A percentile compares a stretch with the other conserved stretches of the same genome.
Conservation (phyloP, 2,113 vertebrate species). For the Trichechus manatus region DNA sequence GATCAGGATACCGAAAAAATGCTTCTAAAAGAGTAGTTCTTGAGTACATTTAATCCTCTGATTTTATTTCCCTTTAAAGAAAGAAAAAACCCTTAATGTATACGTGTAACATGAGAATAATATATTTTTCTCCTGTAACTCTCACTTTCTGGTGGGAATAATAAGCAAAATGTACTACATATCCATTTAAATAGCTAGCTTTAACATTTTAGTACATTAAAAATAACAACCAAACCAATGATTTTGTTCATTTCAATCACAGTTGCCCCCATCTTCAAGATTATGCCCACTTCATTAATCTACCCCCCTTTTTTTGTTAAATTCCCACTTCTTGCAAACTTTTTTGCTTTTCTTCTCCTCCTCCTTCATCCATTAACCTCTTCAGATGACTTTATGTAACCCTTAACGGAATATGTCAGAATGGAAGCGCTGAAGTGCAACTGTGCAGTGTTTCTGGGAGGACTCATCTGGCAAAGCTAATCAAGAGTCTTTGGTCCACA, state of each 20-base stretch:
- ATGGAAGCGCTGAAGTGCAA: conserved; percentile 54
- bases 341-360: neutral
- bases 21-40: neutral
- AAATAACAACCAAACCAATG: conserved; percentile 8
- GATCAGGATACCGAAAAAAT: neutral
- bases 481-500: conserved; percentile 75
- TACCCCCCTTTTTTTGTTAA: neutral
- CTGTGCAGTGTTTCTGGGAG: conserved; percentile 73
- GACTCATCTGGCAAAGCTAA: conserved; percentile 78
- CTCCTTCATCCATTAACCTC: neutral
- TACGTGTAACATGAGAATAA: neutral
- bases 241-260: neutral
- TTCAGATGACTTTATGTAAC: conserved; percentile 69
- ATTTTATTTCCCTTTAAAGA: conserved; percentile 53
- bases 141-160: neutral
- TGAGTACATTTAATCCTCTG: neutral
- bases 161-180: conserved; percentile 3
- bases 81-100: neutral
- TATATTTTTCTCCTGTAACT: conserved; percentile 11
- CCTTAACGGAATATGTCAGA: conserved; percentile 77
- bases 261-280: neutral
- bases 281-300: neutral
- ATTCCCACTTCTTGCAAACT: neutral
- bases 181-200: conserved; percentile 17
- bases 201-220: conserved; percentile 44